Base-by-base conservation (phyloP, 2,888 invertebrate species). In the Oscheius sp. region DNA sequence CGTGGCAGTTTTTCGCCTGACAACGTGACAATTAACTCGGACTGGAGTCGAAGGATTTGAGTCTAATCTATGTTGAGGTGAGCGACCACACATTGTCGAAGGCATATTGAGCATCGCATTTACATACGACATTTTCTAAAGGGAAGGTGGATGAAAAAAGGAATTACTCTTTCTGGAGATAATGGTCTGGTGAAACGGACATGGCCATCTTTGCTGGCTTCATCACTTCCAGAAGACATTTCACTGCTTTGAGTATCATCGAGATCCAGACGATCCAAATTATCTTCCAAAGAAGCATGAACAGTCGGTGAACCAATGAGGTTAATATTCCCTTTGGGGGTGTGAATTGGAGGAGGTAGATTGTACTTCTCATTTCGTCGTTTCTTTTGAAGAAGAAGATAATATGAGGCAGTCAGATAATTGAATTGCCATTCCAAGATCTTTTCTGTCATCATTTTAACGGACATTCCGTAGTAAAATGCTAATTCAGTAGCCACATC, bases 381-480 rank as follows among this genome's bases (percentile, higher is more conserved):
- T 85, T 91, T 92, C 81, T 90, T 89, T 65, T 89, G 89, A 31
- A 91, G 82, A 55, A 93, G 87, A 42, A 93, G 87, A 74, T 91
- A 89, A 88, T 93, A 93, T 0, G 92, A 92, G 2, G 92, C 91
- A 0, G 92, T 91, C 82, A 91, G 88, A 86, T 92, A 91, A 87
- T 92, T 92, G 83, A 91, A 92, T 58, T 89, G 88, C 91, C 91
- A 91, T 86, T 89, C 70, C 67, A 73, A 25, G 61, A 69, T 70
- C 17, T 75, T 71, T 15, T 78, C 72, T 27, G 79, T 84, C 87
- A 89, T 88, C 17, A 87, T 86, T 15, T 83, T 81, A 58, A 85
- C 81, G 4, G 87, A 80, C 70, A 87, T 83, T 34, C 87, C 88
- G 76, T 88, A 87, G 76, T 89, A 87, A 15, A 88, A 87, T 4